Evolutionary conservation across 2,888 invertebrate genomes (phyloP).

Genomic region (Plebejus melissa): DNA sequence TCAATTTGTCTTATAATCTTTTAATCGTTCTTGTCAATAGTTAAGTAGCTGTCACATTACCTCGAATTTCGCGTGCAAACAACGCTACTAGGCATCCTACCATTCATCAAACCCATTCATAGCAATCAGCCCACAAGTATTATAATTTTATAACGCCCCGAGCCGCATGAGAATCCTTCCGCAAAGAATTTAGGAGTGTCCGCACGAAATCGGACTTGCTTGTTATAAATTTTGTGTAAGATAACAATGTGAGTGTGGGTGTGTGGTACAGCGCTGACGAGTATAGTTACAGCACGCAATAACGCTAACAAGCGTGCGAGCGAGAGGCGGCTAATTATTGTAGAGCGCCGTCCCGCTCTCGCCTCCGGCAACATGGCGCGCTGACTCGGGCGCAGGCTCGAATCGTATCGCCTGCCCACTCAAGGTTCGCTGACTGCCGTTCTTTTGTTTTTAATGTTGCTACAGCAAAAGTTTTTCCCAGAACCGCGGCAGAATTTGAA

Average conservation of each 20-base stretch:
- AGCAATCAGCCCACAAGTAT: constrained; percentile 58
- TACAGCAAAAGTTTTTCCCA: constrained; percentile 45
- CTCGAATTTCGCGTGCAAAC: constrained; percentile 17
- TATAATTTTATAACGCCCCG: constrained; percentile 63
- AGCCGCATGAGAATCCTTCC: constrained; percentile 65
- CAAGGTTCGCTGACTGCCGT: constrained; percentile 81
- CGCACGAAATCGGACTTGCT: constrained; percentile 72
- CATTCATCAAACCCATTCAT: constrained; percentile 51
- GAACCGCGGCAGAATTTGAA: background rate
- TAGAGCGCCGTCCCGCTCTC: constrained; percentile 56
- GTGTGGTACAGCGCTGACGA: constrained; percentile 75
- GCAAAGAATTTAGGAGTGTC: constrained; percentile 76
- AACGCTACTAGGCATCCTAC: background rate
- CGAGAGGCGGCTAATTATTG: constrained; percentile 45
- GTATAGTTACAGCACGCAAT: constrained; percentile 77
- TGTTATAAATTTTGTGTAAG: constrained; percentile 77
- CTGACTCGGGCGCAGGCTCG: constrained; percentile 83
- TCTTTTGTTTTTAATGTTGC: constrained; percentile 79
- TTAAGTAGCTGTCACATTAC: constrained; percentile 6
- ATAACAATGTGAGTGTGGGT: constrained; percentile 76
- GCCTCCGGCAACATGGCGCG: constrained; percentile 75
- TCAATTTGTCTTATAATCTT: too few species aligned
- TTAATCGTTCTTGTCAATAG: too few species aligned
- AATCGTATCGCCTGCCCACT: constrained; percentile 81
- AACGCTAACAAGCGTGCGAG: constrained; percentile 78